These are phyloP conservation scores for Colinus virginianus DNA, from an alignment of 2,113 vertebrate genomes.

Conservation along the genomic window DNA sequence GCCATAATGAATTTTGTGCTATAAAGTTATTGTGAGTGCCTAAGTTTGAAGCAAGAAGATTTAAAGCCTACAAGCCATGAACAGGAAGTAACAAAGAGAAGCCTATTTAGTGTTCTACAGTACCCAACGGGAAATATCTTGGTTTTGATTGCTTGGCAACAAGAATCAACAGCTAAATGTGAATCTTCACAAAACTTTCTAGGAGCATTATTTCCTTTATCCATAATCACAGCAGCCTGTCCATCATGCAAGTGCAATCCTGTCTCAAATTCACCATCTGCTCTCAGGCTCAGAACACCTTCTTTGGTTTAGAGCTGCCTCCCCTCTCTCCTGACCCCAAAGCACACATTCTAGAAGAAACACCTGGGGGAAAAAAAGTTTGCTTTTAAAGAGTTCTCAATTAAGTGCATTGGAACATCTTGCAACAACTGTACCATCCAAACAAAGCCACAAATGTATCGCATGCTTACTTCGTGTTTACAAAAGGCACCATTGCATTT, in stretches of 20 bases:
- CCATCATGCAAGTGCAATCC: background rate
- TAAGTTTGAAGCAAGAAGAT: background rate
- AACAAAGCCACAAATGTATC: background rate
- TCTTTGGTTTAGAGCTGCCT: background rate
- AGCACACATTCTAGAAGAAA: background rate
- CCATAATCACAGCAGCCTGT: background rate
- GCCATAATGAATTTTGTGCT: background rate
- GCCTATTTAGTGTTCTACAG: background rate
- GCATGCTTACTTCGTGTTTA: background rate
- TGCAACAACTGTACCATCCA: background rate
- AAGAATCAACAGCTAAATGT: background rate
- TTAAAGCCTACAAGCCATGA: background rate
- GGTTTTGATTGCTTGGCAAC: background rate
- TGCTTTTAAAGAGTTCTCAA: background rate
- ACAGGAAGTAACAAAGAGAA: background rate
- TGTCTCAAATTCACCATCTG: background rate
- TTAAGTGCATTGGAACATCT: background rate
- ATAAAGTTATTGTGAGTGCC: background rate
- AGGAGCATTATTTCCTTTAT: background rate
- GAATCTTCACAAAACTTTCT: background rate
- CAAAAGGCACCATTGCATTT: background rate
- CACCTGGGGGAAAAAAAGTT: background rate
- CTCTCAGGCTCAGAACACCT: background rate
- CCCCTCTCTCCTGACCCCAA: background rate
- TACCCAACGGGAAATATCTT: background rate